Base-by-base conservation (phyloP, 2,113 vertebrate species). In the Gavialis gangeticus region DNA sequence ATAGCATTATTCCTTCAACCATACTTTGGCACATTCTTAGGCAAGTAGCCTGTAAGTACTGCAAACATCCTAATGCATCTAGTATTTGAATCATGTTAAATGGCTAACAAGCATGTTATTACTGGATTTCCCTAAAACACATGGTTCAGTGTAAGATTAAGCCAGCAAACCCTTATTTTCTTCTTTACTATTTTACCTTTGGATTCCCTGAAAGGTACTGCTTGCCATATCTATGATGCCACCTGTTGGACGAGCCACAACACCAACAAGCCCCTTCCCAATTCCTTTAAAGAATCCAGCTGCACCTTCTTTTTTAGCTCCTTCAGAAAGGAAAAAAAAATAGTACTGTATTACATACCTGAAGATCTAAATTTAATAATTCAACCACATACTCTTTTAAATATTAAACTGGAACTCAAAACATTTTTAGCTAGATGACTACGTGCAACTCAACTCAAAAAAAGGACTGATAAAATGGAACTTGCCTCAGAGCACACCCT, bases 171-270 rank as follows among this genome's bases (percentile, higher is more conserved):
- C 30, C 6, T 8, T 3, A n/a, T 9, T 3, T 21, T 55, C 10
- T 60, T 57, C 3, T 56, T 19, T 37, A 10, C 55, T 46, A 37
- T 46, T 14, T 96, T 98, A 99, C 99, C 99, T 99, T 96, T 99
- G 99, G 96, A 99, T 99, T 76, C 99, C 99, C 95, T 99, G 99
- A 97, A 99, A 99, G 55, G 99, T 99, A 78, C 99, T 99, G 98
- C 99, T 99, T 75, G 99, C 99, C 99, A 99, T 99, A 89, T 99
- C 99, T 69, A 99, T 97, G 8, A 99, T 99, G 91, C 99, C 99
- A 14, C 99, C 99, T 0, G 99, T 99, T 0, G 99, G 99, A 19
- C 99, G 98, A 13, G 99, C 99, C 3, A 99, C 99, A 3, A 98
- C 99, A 18, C 99, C 99, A 16, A 99, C 99, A 64, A 99, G 97